Base-by-base conservation (phyloP, 2,113 vertebrate species). In the Eupsittula cactorum region DNA sequence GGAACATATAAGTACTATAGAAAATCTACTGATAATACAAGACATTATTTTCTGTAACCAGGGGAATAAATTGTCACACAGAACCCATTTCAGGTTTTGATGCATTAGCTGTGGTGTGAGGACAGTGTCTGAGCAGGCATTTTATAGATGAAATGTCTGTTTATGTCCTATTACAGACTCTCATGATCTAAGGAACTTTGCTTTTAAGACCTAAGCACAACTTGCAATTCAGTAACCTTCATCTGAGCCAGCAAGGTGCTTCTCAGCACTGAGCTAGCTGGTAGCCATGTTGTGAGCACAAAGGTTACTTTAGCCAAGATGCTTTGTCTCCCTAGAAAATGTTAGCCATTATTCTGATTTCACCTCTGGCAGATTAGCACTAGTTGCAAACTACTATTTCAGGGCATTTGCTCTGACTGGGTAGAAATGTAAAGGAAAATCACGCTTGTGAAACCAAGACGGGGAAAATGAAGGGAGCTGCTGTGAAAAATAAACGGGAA, bases 11-110 rank as follows among this genome's bases (percentile, higher is more conserved):
- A 84, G 81, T 79, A 76, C 81, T 89, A 41, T 17, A 87, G 83
- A 92, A 91, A 91, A 82, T 53, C 76, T 78, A 81, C 57, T 62
- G 82, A 91, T 96, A 90, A 90, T 83, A 74, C 60, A 93, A 46
- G 53, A 83, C 73, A 86, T 92, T 88, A 94, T 96, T 95, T 95
- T 88, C 90, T 90, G 57, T 93, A 90, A 95, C 80, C 82, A 84
- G 86, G 69, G 92, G 62, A 93, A 96, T 93, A 93, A 95, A 93
- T 95, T 94, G 93, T 95, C 90, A 68, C 85, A 92, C 12, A 92
- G 86, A 97, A 93, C 47, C 71, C 90, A 95, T 95, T 96, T 86
- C 80, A 88, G 80, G 62, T 93, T 93, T 96, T 94, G 96, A 94
- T 96, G 90, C 83, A 95, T 96, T 95, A 95, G 69, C 81, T 94